Evolutionary conservation across 1,140 invertebrate species (phyloP).

Genomic region (Vanessa atalanta): DNA sequence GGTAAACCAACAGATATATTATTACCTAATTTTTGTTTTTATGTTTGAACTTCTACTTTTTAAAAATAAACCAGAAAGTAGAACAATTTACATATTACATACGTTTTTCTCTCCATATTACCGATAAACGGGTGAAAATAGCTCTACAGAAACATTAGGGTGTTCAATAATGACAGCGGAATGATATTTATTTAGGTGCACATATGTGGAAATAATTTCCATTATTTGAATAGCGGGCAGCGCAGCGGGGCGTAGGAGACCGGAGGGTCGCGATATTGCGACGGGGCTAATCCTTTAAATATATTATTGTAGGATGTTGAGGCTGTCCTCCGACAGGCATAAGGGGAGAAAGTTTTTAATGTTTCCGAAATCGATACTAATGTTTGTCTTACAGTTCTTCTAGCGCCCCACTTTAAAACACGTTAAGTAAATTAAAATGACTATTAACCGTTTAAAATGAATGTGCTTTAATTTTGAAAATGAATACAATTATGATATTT

Average conservation of each 20-base stretch:
- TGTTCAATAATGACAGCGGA: slow-evolving; percentile 81
- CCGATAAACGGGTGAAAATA: slow-evolving; percentile 72
- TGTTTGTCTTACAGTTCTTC: slow-evolving; percentile 53
- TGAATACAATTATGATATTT: background rate
- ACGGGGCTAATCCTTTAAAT: slow-evolving; percentile 81
- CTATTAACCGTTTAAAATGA: background rate
- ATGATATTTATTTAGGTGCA: slow-evolving; percentile 81
- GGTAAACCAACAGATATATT: slow-evolving; percentile 38
- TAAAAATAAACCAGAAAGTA: background rate
- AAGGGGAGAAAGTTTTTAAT: slow-evolving; percentile 71
- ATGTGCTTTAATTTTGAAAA: background rate
- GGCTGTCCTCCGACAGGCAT: slow-evolving; percentile 57
- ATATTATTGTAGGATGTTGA: slow-evolving; percentile 78
- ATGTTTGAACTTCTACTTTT: background rate
- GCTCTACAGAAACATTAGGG: slow-evolving; percentile 60
- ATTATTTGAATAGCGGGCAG: slow-evolving; percentile 78
- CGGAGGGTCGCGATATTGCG: slow-evolving; percentile 80
- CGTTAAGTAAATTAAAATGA: slow-evolving; percentile 21
- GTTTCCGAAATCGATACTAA: slow-evolving; percentile 69
- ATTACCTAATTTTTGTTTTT: slow-evolving; percentile 33
- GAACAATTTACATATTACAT: slow-evolving; percentile 5
- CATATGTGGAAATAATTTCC: slow-evolving; percentile 81
- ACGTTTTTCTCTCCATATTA: slow-evolving; percentile 42
- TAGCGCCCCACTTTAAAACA: background rate
- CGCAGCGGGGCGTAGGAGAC: slow-evolving; percentile 50